These are phyloP conservation scores for Amblyjoppa fuscipennis DNA, from an alignment of 2,888 invertebrate species.

Conservation along the genomic window DNA sequence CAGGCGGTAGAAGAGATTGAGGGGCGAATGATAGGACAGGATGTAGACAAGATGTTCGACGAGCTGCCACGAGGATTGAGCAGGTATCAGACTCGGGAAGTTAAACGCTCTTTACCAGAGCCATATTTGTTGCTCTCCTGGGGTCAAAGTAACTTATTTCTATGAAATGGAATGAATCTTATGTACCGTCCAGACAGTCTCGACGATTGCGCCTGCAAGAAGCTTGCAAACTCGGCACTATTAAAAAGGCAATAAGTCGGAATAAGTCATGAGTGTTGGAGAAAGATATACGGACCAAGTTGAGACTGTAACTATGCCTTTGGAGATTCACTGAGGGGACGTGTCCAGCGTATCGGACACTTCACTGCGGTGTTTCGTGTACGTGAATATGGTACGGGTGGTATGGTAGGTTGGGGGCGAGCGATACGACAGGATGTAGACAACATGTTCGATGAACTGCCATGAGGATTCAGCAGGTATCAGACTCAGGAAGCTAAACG, in stretches of 20 bases:
- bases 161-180: neutral
- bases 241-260: neutral
- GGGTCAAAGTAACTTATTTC: neutral
- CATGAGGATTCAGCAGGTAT: too few species aligned
- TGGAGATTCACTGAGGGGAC: neutral
- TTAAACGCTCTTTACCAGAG: neutral
- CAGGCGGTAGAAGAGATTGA: neutral
- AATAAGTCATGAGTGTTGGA: conserved; percentile 9
- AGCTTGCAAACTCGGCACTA: too few species aligned
- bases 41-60: neutral
- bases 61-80: neutral
- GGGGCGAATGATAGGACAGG: neutral
- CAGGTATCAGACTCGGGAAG: neutral
- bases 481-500: too few species aligned
- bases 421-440: too few species aligned
- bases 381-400: too few species aligned
- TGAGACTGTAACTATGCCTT: neutral
- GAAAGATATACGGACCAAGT: conserved; percentile 2
- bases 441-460: too few species aligned
- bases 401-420: too few species aligned
- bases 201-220: too few species aligned
- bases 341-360: neutral
- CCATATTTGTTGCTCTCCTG: neutral
- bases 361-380: neutral
- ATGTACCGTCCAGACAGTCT: neutral